Evolutionary conservation across 2,113 vertebrate genomes (phyloP).

Genomic region (Brachyhypopomus gauderio): DNA sequence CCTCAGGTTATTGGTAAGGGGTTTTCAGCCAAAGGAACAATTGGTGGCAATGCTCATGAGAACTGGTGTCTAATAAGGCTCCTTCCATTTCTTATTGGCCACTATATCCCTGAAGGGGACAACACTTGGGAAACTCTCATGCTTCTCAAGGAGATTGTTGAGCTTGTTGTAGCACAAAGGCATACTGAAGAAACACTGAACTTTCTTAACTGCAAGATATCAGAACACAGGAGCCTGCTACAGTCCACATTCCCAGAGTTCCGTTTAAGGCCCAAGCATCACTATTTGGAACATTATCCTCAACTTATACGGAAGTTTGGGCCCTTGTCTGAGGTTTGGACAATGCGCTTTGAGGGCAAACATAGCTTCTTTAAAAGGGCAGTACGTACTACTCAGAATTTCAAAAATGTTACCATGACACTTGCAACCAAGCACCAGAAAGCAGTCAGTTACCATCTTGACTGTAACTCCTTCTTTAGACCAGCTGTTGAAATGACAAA

Average conservation of each 20-base stretch:
- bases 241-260: conserved; percentile 22
- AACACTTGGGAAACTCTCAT: conserved; percentile 38
- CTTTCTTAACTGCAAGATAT: conserved; percentile 36
- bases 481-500: conserved; percentile 24
- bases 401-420: conserved; percentile 35
- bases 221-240: conserved; percentile 19
- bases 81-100: conserved; percentile 29
- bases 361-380: conserved; percentile 32
- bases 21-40: conserved; percentile 21
- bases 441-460: conserved; percentile 21
- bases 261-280: conserved; percentile 2
- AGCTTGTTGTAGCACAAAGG: conserved; percentile 13
- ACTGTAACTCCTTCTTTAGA: background rate
- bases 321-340: conserved; percentile 33
- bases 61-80: too few relatives aligned
- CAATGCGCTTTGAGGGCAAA: too few relatives aligned
- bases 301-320: too few relatives aligned
- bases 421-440: conserved; percentile 40
- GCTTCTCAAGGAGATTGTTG: conserved; percentile 24
- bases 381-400: conserved; percentile 26
- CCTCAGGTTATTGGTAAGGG: conserved; percentile 25
- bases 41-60: conserved; percentile 29
- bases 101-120: too few relatives aligned
- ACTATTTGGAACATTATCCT: too few relatives aligned
- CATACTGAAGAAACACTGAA: conserved; percentile 38